These are phyloP conservation scores for Pristionchus japonicus DNA, from an alignment of 2,888 invertebrate genomes.

Conservation along the genomic window DNA sequence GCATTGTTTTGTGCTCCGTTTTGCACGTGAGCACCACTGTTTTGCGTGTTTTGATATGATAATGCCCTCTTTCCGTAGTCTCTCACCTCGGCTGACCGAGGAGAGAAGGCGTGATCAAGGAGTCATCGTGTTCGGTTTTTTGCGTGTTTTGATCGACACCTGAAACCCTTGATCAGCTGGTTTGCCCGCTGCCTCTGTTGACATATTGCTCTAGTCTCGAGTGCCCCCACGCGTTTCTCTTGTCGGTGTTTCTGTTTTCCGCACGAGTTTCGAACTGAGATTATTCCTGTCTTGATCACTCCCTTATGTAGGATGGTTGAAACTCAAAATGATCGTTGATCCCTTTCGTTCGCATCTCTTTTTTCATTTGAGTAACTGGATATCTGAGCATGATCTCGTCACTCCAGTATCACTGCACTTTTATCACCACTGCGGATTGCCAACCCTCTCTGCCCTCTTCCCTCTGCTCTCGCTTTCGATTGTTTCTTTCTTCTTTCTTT, in stretches of 20 bases:
- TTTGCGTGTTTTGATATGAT: not conserved
- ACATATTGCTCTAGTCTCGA: not conserved
- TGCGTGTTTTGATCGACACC: not conserved
- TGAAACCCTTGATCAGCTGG: not conserved
- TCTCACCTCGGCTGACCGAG: no score
- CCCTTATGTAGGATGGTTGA: not conserved
- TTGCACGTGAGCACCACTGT: not conserved
- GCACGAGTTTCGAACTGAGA: no score
- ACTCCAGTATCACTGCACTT: not conserved
- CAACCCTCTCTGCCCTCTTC: not conserved
- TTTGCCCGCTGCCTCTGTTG: not conserved
- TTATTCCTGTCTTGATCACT: not conserved
- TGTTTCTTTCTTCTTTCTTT: conserved; percentile 10
- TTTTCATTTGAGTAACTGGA: no score
- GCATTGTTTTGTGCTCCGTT: not conserved
- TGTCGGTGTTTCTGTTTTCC: not conserved
- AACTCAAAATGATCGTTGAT: not conserved
- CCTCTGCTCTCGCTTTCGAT: conserved; percentile 1
- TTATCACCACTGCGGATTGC: not conserved
- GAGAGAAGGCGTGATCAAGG: no score
- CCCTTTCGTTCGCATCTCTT: no score
- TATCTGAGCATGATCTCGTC: not conserved
- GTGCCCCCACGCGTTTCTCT: not conserved
- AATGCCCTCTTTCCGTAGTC: no score
- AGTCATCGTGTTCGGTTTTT: not conserved